These are phyloP conservation scores for Gymnocephalus cernua DNA, from an alignment of 2,113 vertebrate species.

Conservation along the genomic window DNA sequence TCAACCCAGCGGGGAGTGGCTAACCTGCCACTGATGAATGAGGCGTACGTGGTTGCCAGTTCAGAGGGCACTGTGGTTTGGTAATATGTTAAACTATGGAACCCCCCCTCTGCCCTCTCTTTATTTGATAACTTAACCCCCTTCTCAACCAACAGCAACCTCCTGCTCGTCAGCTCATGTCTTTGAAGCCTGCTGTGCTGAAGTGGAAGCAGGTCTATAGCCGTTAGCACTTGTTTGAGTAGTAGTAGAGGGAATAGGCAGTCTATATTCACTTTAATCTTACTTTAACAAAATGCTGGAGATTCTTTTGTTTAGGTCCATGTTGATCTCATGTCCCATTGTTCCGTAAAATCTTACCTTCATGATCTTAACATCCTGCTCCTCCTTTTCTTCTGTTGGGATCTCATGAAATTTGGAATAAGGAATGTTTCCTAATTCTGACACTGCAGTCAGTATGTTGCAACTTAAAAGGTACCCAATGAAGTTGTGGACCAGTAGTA, in stretches of 20 bases:
- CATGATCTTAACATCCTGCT: not conserved
- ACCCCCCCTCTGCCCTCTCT: not conserved
- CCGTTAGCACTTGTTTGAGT: conserved; percentile 16
- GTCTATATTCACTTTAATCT: not conserved
- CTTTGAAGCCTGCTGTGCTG: conserved; percentile 51
- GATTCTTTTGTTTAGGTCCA: not conserved
- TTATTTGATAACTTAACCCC: conserved; percentile 39
- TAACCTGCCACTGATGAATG: conserved; percentile 40
- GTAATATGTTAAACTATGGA: conserved; percentile 5
- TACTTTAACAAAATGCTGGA: not conserved
- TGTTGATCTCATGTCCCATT: not conserved
- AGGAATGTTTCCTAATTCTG: not conserved
- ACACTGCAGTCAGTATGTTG: not conserved
- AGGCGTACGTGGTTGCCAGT: conserved; percentile 13
- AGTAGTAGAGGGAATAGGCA: not conserved
- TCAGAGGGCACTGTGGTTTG: conserved; percentile 34
- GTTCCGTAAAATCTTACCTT: not conserved
- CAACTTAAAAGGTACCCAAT: not conserved
- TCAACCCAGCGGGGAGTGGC: conserved; percentile 34
- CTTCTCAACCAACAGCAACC: conserved; percentile 5
- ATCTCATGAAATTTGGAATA: not conserved
- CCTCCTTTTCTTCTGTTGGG: not conserved
- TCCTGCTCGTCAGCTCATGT: conserved; percentile 2
- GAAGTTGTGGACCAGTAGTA: not conserved
- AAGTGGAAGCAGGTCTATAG: conserved; percentile 3